Evolutionary conservation across 2,888 invertebrate genomes (phyloP).

Genomic region (Mystacides longicornis): DNA sequence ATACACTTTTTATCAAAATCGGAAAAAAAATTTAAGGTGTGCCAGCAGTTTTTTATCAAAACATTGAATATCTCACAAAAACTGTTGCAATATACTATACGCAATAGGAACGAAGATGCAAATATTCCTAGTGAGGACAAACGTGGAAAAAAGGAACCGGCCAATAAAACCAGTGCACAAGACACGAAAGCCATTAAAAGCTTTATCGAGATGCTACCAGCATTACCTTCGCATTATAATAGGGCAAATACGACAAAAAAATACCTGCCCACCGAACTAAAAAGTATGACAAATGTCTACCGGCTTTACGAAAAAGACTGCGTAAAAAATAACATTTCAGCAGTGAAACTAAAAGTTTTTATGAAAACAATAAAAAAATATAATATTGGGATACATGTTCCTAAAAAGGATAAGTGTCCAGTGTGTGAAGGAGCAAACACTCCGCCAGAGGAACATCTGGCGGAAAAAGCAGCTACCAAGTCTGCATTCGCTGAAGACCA

Average conservation of each 20-base stretch:
- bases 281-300: not conserved
- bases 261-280: not conserved
- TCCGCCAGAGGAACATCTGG: not conserved
- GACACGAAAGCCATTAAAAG: not conserved
- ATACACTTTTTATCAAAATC: not conserved
- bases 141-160: conserved; percentile 3
- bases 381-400: conserved; percentile 1
- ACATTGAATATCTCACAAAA: conserved; percentile 1
- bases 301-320: not conserved
- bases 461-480: conserved; percentile 1
- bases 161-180: not conserved
- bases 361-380: not conserved
- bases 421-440: not conserved
- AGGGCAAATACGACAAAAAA: conserved; percentile 3
- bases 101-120: not conserved
- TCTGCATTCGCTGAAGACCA: not conserved
- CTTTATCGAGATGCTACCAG: not conserved
- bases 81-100: not conserved
- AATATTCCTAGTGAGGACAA: not conserved
- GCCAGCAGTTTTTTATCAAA: conserved; percentile 1
- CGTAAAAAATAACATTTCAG: not conserved
- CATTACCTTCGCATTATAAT: not conserved
- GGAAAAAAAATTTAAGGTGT: not conserved
- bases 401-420: conserved; percentile 3
- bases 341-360: not conserved